A percentile compares a stretch with the other conserved stretches of the same genome.
Conservation (phyloP, 2,888 invertebrate genomes). For the Gasteruption jaculator region DNA sequence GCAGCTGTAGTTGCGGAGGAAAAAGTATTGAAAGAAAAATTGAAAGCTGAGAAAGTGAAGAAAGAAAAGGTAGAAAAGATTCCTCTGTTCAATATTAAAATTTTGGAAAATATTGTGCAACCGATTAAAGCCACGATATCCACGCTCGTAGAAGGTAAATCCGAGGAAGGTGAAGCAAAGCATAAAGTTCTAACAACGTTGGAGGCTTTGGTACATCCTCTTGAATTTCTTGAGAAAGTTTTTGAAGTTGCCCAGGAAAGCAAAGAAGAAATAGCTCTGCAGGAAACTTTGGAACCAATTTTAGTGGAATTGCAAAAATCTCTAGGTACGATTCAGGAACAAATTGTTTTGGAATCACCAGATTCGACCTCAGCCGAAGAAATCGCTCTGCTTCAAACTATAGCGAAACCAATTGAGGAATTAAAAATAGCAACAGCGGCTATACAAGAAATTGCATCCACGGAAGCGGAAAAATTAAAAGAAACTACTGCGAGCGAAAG, state of each 20-base stretch:
- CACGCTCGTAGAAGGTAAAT: neutral
- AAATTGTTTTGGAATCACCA: constrained; percentile 21
- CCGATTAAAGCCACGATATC: neutral
- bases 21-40: neutral
- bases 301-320: neutral
- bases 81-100: too few species aligned
- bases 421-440: constrained; percentile 16
- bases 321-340: constrained; percentile 21
- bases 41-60: neutral
- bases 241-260: too few species aligned
- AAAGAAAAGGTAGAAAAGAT: neutral
- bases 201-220: constrained; percentile 5
- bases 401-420: constrained; percentile 28
- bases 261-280: neutral
- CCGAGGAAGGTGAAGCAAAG: constrained; percentile 11
- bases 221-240: neutral
- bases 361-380: neutral
- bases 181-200: constrained; percentile 5
- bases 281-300: neutral
- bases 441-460: constrained; percentile 6
- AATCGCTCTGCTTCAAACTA: constrained; percentile 3
- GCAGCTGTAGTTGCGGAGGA: neutral
- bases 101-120: neutral
- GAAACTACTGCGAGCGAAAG: constrained; percentile 12
- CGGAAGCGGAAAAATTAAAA: constrained; percentile 4